Percentiles rank a stretch among this genome's conserved stretches.
Conservation (phyloP, 2,797 vertebrate genomes). For the Tauraco hartlaubi region DNA sequence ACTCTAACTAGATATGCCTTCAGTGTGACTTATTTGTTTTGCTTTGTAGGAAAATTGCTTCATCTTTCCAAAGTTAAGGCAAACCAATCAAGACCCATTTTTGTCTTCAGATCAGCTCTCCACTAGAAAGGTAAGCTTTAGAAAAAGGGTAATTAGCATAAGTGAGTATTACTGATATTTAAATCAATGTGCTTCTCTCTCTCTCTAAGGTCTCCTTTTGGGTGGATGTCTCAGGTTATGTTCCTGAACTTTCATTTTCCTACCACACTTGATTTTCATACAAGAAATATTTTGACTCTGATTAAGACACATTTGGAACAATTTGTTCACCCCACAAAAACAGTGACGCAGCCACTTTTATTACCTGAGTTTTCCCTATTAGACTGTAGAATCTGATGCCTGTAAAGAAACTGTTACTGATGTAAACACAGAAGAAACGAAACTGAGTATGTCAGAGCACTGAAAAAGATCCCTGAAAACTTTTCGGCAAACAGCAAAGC, state of each 20-base stretch:
- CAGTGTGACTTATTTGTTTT: neutral
- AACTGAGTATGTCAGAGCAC: neutral
- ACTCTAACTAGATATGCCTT: neutral
- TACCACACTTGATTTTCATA: neutral
- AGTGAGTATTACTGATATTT: neutral
- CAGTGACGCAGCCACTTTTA: neutral
- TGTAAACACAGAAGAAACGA: neutral
- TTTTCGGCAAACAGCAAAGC: neutral
- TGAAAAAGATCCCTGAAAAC: neutral
- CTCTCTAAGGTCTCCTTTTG: neutral
- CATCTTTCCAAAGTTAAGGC: neutral
- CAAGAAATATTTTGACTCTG: neutral
- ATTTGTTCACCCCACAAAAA: neutral
- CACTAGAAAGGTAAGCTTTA: neutral
- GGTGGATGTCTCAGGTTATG: neutral
- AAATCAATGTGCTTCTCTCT: neutral
- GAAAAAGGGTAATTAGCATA: neutral
- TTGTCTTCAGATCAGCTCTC: neutral
- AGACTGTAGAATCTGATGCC: neutral
- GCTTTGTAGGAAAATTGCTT: neutral
- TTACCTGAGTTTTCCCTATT: neutral
- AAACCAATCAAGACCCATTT: neutral
- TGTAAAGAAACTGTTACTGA: neutral
- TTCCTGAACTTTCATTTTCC: neutral
- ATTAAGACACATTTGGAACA: neutral